Evolutionary conservation across 2,113 vertebrate genomes (phyloP).

Genomic region (Oryzias javanicus): DNA sequence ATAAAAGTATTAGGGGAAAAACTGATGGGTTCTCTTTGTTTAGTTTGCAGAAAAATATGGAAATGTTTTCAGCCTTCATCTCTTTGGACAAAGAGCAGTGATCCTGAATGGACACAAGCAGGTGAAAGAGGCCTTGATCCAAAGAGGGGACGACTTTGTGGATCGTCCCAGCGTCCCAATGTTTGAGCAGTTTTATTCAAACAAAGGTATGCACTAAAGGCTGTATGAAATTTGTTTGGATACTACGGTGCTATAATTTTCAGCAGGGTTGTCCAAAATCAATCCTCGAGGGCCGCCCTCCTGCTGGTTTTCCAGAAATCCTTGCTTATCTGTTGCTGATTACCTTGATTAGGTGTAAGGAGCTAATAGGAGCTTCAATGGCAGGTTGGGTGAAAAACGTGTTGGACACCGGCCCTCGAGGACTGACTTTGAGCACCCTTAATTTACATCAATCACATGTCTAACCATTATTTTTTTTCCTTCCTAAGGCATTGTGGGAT

Average conservation of each 20-base stretch:
- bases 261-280: too few species aligned
- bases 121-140: slow-evolving; percentile 76
- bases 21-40: not conserved
- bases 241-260: too few species aligned
- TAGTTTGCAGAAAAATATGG: slow-evolving; percentile 75
- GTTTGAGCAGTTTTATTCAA: not conserved
- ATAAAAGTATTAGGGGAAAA: not conserved
- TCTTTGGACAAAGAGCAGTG: slow-evolving; percentile 51
- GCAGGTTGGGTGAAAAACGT: too few species aligned
- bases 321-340: too few species aligned
- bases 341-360: too few species aligned
- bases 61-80: slow-evolving; percentile 33
- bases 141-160: slow-evolving; percentile 67
- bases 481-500: slow-evolving; percentile 63
- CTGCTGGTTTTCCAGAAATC: too few species aligned
- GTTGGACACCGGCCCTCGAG: too few species aligned
- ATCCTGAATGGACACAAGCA: slow-evolving; percentile 63
- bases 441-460: too few species aligned
- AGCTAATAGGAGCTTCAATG: too few species aligned
- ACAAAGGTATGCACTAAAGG: slow-evolving; percentile 52
- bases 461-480: not conserved
- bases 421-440: too few species aligned
- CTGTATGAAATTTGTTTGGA: too few species aligned
- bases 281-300: too few species aligned
- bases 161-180: slow-evolving; percentile 52